These are phyloP conservation scores for Enteromius afrohamiltoni DNA, from an alignment of 2,797 vertebrate genomes.

Conservation along the genomic window DNA sequence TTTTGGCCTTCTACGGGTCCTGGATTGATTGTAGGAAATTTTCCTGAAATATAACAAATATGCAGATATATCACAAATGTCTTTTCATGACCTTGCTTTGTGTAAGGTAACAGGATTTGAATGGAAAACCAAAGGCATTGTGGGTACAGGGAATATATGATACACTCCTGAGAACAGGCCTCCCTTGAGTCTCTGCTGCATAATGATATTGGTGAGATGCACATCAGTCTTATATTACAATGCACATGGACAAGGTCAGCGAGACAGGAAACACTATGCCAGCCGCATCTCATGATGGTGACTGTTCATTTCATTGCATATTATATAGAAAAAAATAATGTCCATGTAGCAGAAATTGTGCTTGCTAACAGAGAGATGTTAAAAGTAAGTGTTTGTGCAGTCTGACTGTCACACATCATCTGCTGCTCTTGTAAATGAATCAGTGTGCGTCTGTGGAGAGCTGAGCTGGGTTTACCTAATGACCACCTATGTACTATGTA, in stretches of 20 bases:
- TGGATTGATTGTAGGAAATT: neutral
- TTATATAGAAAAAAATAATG: neutral
- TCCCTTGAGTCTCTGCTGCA: constrained; percentile 50
- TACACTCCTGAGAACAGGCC: constrained; percentile 51
- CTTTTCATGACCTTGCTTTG: constrained; percentile 36
- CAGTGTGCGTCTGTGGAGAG: constrained; percentile 9
- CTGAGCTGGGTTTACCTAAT: constrained; percentile 18
- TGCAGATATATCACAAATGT: constrained; percentile 3
- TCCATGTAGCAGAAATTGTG: constrained; percentile 31
- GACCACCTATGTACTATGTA: neutral
- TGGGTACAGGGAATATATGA: constrained; percentile 49
- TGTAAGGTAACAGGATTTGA: constrained; percentile 1
- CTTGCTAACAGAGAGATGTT: constrained; percentile 31
- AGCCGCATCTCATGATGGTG: neutral
- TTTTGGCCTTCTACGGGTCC: neutral
- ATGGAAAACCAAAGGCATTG: constrained; percentile 25
- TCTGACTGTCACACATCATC: neutral
- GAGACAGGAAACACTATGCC: constrained; percentile 30
- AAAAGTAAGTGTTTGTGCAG: constrained; percentile 45
- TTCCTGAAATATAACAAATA: neutral
- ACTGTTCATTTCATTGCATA: neutral
- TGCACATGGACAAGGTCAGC: constrained; percentile 51
- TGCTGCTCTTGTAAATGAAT: constrained; percentile 39
- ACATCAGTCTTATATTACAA: constrained; percentile 57
- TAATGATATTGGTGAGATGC: constrained; percentile 54